phyloP scores from a whole-genome alignment of 2,888 invertebrate species.

The Andrena praecox region DNA sequence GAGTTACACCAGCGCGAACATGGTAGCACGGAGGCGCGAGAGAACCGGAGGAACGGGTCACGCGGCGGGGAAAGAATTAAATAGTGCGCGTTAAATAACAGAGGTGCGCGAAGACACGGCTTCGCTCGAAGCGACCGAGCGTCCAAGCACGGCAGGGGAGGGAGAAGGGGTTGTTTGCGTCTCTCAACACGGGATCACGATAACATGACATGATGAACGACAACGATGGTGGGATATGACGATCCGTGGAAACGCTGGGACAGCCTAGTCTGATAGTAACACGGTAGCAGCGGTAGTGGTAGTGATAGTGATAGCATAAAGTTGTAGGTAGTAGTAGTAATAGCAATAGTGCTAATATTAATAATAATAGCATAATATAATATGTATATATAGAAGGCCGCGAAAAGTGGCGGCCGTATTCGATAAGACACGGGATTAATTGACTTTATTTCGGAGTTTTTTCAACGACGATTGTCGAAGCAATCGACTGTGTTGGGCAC shows the following conservation, averaged over 20 bases:
- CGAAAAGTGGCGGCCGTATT: conserved; percentile 21
- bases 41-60: conserved; percentile 2
- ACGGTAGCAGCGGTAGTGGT: conserved; percentile 16
- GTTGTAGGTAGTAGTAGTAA: conserved; percentile 2
- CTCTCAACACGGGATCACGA: not conserved
- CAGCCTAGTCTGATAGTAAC: conserved; percentile 7
- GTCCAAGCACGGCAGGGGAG: not conserved
- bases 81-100: conserved; percentile 54
- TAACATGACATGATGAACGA: conserved; percentile 29
- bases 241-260: conserved; percentile 28
- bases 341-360: conserved; percentile 3
- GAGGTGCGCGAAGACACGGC: conserved; percentile 3
- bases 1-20: no score
- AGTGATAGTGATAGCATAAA: conserved; percentile 42
- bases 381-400: conserved; percentile 17
- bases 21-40: conserved; percentile 15
- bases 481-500: conserved; percentile 41
- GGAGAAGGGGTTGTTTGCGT: not conserved
- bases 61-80: conserved; percentile 48
- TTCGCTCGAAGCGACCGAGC: not conserved
- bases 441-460: conserved; percentile 51
- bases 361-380: conserved; percentile 56
- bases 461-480: conserved; percentile 46
- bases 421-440: conserved; percentile 49
- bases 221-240: conserved; percentile 19